phyloP scores from a whole-genome alignment of 1,140 invertebrate species.

The Cepaea nemoralis region DNA sequence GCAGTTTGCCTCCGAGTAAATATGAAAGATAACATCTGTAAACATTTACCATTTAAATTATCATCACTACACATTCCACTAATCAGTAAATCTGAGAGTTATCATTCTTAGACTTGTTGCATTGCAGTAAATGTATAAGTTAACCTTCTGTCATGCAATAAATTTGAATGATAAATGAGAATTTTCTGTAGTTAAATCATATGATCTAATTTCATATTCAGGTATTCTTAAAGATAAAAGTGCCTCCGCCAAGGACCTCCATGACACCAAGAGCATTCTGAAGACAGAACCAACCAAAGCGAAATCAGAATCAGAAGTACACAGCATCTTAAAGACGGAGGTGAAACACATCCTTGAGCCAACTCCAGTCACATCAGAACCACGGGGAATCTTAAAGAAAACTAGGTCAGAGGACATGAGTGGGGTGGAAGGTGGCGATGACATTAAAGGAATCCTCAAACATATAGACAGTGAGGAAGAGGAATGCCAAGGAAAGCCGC shows the following conservation, averaged over 20 bases:
- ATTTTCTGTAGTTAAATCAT: neutral
- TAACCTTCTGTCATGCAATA: neutral
- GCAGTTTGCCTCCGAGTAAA: no score
- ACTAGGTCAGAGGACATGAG: slow-evolving; percentile 36
- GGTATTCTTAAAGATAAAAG: slow-evolving; percentile 61
- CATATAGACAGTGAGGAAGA: slow-evolving; percentile 13
- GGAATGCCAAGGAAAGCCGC: neutral
- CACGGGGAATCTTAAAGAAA: slow-evolving; percentile 44
- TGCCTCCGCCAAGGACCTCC: slow-evolving; percentile 31
- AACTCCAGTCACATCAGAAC: slow-evolving; percentile 23
- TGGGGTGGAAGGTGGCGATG: neutral
- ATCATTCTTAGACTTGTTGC: no score
- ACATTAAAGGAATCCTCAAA: slow-evolving; percentile 47
- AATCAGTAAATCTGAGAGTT: no score
- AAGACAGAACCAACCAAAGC: slow-evolving; percentile 30
- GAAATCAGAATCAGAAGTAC: slow-evolving; percentile 31
- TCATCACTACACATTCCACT: no score
- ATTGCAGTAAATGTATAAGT: neutral
- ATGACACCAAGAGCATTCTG: slow-evolving; percentile 46
- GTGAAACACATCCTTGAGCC: slow-evolving; percentile 32
- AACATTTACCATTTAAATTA: no score
- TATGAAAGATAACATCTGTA: no score
- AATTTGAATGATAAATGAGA: no score
- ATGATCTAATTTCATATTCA: slow-evolving; percentile 35
- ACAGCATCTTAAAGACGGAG: slow-evolving; percentile 27